Percentiles rank a stretch among this genome's conserved stretches.
Conservation (phyloP, 2,113 vertebrate species). For the Alosa alosa region DNA sequence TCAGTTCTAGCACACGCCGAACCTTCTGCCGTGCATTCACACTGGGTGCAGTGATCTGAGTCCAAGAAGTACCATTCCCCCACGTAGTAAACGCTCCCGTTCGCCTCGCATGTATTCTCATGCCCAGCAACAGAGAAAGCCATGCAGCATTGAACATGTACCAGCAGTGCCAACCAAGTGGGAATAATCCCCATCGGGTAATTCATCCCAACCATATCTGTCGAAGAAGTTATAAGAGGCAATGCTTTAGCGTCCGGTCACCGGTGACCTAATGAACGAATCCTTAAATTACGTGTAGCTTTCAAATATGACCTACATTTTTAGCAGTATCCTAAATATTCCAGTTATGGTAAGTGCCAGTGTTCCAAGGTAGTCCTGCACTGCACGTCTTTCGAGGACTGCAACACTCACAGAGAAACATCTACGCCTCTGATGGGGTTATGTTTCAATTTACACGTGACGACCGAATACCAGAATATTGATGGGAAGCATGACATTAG, state of each 20-base stretch:
- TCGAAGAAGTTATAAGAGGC: neutral
- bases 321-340: neutral
- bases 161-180: slow-evolving; percentile 52
- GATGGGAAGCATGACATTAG: neutral
- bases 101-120: slow-evolving; percentile 75
- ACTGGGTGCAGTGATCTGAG: slow-evolving; percentile 80
- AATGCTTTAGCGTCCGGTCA: neutral
- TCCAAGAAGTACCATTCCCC: slow-evolving; percentile 83
- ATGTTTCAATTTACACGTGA: slow-evolving; percentile 52
- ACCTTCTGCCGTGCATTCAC: slow-evolving; percentile 77
- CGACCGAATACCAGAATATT: slow-evolving; percentile 22
- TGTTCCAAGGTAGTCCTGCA: neutral
- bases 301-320: neutral
- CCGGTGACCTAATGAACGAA: neutral
- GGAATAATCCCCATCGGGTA: slow-evolving; percentile 30
- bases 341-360: neutral
- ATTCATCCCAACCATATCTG: neutral
- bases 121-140: slow-evolving; percentile 68
- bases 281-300: neutral
- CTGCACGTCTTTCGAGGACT: neutral
- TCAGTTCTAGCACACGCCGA: slow-evolving; percentile 72
- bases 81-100: slow-evolving; percentile 77
- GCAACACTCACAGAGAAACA: slow-evolving; percentile 39
- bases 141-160: slow-evolving; percentile 43
- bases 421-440: slow-evolving; percentile 48